Conservation (phyloP, 2,888 invertebrate genomes). For the Cryptocephalus moraei region DNA sequence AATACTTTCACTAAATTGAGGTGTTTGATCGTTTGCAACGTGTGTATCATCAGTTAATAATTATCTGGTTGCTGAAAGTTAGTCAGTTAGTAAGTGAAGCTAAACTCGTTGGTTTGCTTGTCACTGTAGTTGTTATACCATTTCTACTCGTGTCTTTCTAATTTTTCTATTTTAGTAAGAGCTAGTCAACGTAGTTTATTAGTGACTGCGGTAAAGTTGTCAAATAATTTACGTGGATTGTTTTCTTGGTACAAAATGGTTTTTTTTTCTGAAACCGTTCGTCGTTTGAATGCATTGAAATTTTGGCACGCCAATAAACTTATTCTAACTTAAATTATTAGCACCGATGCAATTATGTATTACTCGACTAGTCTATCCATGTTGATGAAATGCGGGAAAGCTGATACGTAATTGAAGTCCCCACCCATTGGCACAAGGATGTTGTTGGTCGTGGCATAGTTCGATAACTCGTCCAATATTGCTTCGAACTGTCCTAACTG, state of each 20-base stretch:
- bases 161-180: no score
- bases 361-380: conserved; percentile 44
- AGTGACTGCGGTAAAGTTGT: no score
- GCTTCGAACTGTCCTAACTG: conserved; percentile 6
- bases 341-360: conserved; percentile 1
- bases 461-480: conserved; percentile 24
- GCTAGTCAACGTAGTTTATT: no score
- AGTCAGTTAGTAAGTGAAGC: no score
- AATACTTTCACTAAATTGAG: no score
- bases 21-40: no score
- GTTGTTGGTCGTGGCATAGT: conserved; percentile 43
- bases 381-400: conserved; percentile 48
- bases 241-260: conserved; percentile 8
- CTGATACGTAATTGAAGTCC: conserved; percentile 53
- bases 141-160: no score
- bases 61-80: no score
- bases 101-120: no score
- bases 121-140: no score
- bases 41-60: no score
- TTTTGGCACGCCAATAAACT: conserved; percentile 3
- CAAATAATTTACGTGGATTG: no score
- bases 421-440: conserved; percentile 55
- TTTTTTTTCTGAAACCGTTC: conserved; percentile 51
- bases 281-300: conserved; percentile 35
- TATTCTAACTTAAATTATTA: background rate